A percentile compares a stretch with the other conserved stretches of the same genome.
These are phyloP conservation scores for Ochropleura leucogaster DNA, from an alignment of 2,888 invertebrate species.

Conservation along the genomic window DNA sequence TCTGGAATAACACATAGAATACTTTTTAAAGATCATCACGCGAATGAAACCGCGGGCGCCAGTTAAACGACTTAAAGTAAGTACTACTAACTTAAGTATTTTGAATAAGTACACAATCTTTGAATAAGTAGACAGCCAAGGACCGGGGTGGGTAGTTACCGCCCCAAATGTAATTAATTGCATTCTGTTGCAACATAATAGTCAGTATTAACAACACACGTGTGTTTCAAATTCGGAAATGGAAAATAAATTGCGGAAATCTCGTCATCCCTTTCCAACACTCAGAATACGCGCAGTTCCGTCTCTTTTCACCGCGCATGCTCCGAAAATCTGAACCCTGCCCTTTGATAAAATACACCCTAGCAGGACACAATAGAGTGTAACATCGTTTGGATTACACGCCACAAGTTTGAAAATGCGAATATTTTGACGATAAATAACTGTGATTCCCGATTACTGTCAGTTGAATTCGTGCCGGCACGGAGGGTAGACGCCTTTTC, in stretches of 20 bases:
- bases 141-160: conserved; percentile 4
- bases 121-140: too few species aligned
- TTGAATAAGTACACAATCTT: too few species aligned
- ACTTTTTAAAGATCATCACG: too few species aligned
- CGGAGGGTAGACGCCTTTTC: conserved; percentile 61
- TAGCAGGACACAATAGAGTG: conserved; percentile 70
- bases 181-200: conserved; percentile 27
- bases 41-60: too few species aligned
- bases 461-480: conserved; percentile 74
- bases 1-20: too few species aligned
- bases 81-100: background rate
- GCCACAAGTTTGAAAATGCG: conserved; percentile 63
- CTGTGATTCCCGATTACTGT: conserved; percentile 73
- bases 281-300: conserved; percentile 40
- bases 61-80: too few species aligned
- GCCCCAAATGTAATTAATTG: conserved; percentile 26
- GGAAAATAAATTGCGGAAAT: conserved; percentile 66
- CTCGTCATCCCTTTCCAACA: conserved; percentile 68
- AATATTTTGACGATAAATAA: conserved; percentile 66
- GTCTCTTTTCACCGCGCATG: conserved; percentile 81
- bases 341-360: conserved; percentile 71
- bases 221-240: conserved; percentile 69
- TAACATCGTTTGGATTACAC: conserved; percentile 56
- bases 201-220: conserved; percentile 64
- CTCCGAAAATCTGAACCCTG: conserved; percentile 68